Percentiles rank a stretch among this genome's conserved stretches.
Evolutionary conservation across 2,797 vertebrate genomes (phyloP).

Genomic region (Pelobates cultripes): DNA sequence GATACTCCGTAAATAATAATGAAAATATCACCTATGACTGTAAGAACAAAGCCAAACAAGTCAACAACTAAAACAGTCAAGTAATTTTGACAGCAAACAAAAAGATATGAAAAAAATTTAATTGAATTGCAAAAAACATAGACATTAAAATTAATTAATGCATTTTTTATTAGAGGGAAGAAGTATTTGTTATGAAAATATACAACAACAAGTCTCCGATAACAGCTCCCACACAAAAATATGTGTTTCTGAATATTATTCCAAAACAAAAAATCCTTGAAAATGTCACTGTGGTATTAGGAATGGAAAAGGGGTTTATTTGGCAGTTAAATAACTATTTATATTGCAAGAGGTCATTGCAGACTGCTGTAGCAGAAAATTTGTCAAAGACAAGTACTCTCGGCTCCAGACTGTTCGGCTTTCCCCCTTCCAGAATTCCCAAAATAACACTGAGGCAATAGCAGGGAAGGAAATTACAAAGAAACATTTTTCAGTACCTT

Average conservation of each 20-base stretch:
- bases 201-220: neutral
- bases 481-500: conserved; percentile 18
- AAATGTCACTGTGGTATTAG: neutral
- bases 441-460: conserved; percentile 37
- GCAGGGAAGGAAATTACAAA: conserved; percentile 26
- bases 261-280: conserved; percentile 20
- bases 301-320: neutral
- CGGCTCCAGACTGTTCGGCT: conserved; percentile 49
- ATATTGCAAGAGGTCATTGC: neutral
- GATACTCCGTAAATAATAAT: too few species aligned
- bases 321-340: neutral
- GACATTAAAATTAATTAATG: too few species aligned
- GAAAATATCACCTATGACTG: too few species aligned
- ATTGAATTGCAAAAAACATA: too few species aligned
- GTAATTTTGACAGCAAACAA: too few species aligned
- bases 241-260: neutral
- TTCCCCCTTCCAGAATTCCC: conserved; percentile 9
- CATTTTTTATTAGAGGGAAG: neutral
- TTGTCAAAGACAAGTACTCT: conserved; percentile 19
- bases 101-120: too few species aligned
- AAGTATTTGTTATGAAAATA: neutral
- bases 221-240: neutral
- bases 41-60: too few species aligned
- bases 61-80: too few species aligned
- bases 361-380: neutral